Percentiles rank a stretch among this genome's conserved stretches.
These are phyloP conservation scores for Alsophila aescularia DNA, from an alignment of 2,888 invertebrate species.

Conservation along the genomic window DNA sequence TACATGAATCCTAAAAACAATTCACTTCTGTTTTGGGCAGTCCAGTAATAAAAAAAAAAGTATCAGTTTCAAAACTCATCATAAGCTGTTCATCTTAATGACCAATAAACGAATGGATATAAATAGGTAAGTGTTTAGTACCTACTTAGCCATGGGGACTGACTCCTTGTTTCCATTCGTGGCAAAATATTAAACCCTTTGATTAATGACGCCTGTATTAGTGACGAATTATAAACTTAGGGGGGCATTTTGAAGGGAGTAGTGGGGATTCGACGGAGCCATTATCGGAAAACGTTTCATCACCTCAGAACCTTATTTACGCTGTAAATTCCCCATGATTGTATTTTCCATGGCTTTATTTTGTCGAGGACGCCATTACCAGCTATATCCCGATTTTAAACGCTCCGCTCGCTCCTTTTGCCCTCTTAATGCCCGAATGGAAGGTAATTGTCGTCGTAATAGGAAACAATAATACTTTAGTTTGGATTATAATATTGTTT, in stretches of 20 bases:
- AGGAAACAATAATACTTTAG: slow-evolving; percentile 23
- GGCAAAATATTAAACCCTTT: slow-evolving; percentile 14
- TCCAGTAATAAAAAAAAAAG: no score
- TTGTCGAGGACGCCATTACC: slow-evolving; percentile 32
- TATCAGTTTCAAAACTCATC: no score
- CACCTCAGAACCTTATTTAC: slow-evolving; percentile 51
- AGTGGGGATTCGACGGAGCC: slow-evolving; percentile 45
- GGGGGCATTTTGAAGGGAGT: slow-evolving; percentile 29
- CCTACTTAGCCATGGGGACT: no score
- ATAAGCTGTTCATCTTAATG: no score
- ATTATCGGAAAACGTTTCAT: slow-evolving; percentile 61
- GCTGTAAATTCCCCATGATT: slow-evolving; percentile 48
- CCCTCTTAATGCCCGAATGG: slow-evolving; percentile 16
- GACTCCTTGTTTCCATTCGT: slow-evolving; percentile 5
- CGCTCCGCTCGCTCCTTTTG: slow-evolving; percentile 23
- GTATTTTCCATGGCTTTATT: slow-evolving; percentile 40
- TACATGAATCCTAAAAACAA: no score
- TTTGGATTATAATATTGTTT: slow-evolving; percentile 25
- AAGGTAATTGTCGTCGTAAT: slow-evolving; percentile 23
- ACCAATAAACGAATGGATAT: no score
- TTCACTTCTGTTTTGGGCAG: no score
- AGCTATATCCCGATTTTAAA: slow-evolving; percentile 30
- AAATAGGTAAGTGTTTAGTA: no score
- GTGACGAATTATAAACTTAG: slow-evolving; percentile 30
- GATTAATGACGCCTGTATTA: slow-evolving; percentile 29